Conservation (phyloP, 2,888 invertebrate genomes). For the Schrankia costaestrigalis region DNA sequence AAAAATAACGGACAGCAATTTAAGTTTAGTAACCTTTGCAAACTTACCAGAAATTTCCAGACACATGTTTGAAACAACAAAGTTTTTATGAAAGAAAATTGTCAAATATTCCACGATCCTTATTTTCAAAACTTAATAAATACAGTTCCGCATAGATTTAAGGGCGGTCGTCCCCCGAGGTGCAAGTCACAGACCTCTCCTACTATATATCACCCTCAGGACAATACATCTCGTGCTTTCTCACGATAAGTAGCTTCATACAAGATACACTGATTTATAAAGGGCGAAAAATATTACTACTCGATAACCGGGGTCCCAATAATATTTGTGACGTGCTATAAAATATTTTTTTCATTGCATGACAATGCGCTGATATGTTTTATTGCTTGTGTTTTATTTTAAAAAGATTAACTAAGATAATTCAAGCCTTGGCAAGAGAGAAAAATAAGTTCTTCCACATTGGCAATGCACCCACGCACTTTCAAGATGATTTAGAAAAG, state of each 20-base stretch:
- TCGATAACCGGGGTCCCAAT: slow-evolving; percentile 36
- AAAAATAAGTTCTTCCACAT: not conserved
- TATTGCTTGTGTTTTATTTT: slow-evolving; percentile 12
- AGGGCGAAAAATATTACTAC: slow-evolving; percentile 53
- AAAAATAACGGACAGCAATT: too few species aligned
- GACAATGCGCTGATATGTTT: slow-evolving; percentile 30
- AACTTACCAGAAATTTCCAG: too few species aligned
- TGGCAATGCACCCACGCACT: too few species aligned
- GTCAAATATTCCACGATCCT: slow-evolving; percentile 21
- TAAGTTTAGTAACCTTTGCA: too few species aligned
- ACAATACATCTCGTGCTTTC: slow-evolving; percentile 64
- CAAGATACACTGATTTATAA: slow-evolving; percentile 69
- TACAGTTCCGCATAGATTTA: slow-evolving; percentile 31
- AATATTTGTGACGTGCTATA: slow-evolving; percentile 29
- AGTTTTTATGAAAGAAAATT: too few species aligned
- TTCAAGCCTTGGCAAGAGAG: not conserved
- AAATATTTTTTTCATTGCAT: too few species aligned
- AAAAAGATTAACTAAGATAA: not conserved
- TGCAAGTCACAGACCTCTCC: slow-evolving; percentile 47
- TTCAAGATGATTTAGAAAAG: too few species aligned
- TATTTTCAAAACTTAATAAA: slow-evolving; percentile 36
- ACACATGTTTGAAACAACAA: too few species aligned
- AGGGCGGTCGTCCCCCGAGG: slow-evolving; percentile 38
- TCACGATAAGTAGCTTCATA: slow-evolving; percentile 65
- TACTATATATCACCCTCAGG: slow-evolving; percentile 60